Conservation (phyloP, 2,797 vertebrate genomes). For the Microctenopoma lineatum region DNA sequence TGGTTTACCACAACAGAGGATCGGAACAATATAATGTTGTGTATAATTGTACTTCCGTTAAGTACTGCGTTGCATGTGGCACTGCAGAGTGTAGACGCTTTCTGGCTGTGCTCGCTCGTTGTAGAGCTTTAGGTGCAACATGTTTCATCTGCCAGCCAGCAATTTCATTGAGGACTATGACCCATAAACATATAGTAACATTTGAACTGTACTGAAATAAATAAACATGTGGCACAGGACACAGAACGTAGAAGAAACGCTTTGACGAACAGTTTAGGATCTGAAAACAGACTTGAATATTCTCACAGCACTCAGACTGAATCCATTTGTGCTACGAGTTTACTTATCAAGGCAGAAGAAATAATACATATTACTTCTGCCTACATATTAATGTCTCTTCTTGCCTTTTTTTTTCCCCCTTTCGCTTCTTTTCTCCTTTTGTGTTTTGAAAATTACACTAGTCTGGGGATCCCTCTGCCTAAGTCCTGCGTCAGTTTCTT, state of each 20-base stretch:
- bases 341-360: neutral
- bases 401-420: neutral
- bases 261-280: neutral
- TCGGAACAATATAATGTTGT: conserved; percentile 26
- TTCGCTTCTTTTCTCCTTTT: conserved; percentile 7
- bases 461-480: conserved; percentile 57
- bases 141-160: too few relatives aligned
- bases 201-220: neutral
- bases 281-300: neutral
- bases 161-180: neutral
- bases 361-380: too few relatives aligned
- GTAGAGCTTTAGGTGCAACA: conserved; percentile 13
- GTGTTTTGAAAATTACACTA: conserved; percentile 38
- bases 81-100: conserved; percentile 30
- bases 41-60: conserved; percentile 30
- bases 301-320: neutral
- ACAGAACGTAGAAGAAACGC: neutral
- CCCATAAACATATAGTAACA: neutral
- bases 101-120: conserved; percentile 6
- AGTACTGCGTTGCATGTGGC: conserved; percentile 39
- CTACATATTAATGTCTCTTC: neutral
- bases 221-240: neutral
- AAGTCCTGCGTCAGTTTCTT: conserved; percentile 51
- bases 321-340: neutral
- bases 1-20: conserved; percentile 44